These are phyloP conservation scores for Phrixothrix hirtus DNA, from an alignment of 2,888 invertebrate species.

Conservation along the genomic window DNA sequence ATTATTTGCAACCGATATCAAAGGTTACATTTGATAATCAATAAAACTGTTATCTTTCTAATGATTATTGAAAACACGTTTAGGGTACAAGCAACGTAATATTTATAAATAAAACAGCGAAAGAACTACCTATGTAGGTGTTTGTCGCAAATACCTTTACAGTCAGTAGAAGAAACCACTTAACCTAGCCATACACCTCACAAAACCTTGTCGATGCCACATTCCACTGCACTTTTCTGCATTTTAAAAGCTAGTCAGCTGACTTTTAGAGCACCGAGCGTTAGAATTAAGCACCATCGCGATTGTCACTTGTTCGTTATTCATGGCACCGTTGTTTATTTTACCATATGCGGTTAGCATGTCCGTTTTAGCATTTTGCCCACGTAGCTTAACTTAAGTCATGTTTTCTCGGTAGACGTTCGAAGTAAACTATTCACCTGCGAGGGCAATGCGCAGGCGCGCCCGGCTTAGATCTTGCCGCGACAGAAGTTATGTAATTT, in stretches of 20 bases:
- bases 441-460: conserved; percentile 37
- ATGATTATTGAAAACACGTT: conserved; percentile 2
- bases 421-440: conserved; percentile 45
- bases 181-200: conserved; percentile 34
- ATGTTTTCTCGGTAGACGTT: conserved; percentile 41
- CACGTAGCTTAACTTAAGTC: conserved; percentile 42
- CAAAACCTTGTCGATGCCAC: conserved; percentile 31
- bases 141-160: conserved; percentile 26
- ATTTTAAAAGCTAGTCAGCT: conserved; percentile 29
- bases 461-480: conserved; percentile 25
- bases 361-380: conserved; percentile 36
- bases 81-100: conserved; percentile 26
- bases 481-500: conserved; percentile 27
- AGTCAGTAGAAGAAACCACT: conserved; percentile 23
- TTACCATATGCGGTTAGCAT: conserved; percentile 44
- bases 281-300: conserved; percentile 30
- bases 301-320: conserved; percentile 33
- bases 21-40: not conserved
- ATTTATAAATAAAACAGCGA: conserved; percentile 26
- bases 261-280: conserved; percentile 33
- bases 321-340: conserved; percentile 43
- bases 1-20: not conserved
- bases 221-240: conserved; percentile 33
- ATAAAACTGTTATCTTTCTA: conserved; percentile 1
- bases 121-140: conserved; percentile 25